Base-by-base conservation (phyloP, 2,113 vertebrate species). In the Pseudorhombus dupliciocellatus region DNA sequence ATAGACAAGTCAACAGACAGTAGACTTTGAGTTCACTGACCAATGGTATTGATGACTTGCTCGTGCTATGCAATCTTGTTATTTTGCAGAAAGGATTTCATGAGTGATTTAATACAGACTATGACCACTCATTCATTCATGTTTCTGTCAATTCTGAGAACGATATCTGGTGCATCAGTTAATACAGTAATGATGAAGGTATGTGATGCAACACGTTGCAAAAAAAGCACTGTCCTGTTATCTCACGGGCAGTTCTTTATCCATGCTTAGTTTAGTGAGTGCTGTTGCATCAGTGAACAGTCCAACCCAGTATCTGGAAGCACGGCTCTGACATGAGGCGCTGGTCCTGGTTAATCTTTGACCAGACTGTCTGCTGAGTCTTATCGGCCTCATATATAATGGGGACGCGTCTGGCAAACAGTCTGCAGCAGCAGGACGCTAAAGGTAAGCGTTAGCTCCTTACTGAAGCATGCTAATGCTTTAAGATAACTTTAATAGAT, bases 341-440 rank as follows among this genome's bases (percentile, higher is more conserved):
- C 51, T 54, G 62, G 42, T 46, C 72, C 3, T 2, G 48, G 85
- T 87, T 87, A 92, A 92, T 91, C 1, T 83, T 89, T 91, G 21
- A 88, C 67, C 15, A 0, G 2, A 25, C 30, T 58, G 60, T 85
- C 81, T 80, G 78, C 66, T 62, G 86, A 84, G 60, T 71, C 8
- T 51, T 28, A 26, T 50, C 40, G 24, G 50, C 70, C 24, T 50
- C 30, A 26, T 86, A 93, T 91, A 93, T 81, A 91, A 85, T 18
- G 52, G 31, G 50, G 7, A n/a, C 0, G 7, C 22, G 67, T 69
- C 52, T 10, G 50, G 2, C 26, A 28, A 71, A 64, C 66, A 15
- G 34, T 79, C 81, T 85, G 88, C 89, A 52, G 80, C 75, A 76
- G 85, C 72, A 77, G 60, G 86, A 87, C 66, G 31, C 66, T 22